Evolutionary conservation across 2,888 invertebrate genomes (phyloP), one percentile per base, ranked within the genome.

Genomic region (Cinara cedri): DNA sequence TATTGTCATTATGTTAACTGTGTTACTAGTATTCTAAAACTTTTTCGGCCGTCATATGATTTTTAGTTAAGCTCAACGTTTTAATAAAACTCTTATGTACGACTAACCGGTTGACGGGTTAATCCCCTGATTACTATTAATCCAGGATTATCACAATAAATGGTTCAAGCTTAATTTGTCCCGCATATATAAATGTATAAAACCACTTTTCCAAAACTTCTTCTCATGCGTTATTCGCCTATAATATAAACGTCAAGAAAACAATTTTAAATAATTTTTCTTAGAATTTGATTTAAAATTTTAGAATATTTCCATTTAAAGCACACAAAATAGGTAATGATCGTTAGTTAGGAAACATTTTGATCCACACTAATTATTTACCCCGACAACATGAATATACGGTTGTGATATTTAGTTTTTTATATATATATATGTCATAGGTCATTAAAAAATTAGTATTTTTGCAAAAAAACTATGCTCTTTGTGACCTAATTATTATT

Each of bases 141-240:
- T 75, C 75, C 65, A 6, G 75, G 21, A 66, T 75, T 65, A 75
- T 72, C 14, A 51, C 62, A 42, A 72, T 75, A 54, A 75, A 75
- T 75, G 65, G 54, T n/a, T 54, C 0, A 24, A 54, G 75, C 54
- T 75, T 75, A 75, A 75, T 75, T 75, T 75, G 75, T 75, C 24
- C 65, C 42, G 14, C 66, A 66, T 26, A 26, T 42, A 54, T 63
- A 26, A 65, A 66, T 26, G 19, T 42, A 54, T 63, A 26, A 65
- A 42, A 72, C 57, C 24, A 1, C 44, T n/a, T 24, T 57, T 24
- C 13, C 14, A 21, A 57, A 57, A 70, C 34, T 34, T 21, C 9
- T 10, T 34, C 54, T n/a, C 0, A 10, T 55, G 6, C 6, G 42
- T 26, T 34, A 51, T 54, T 51, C n/a, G 51, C 65, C 44, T 49